Conservation (phyloP, 2,888 invertebrate species). For the Parnassius smintheus region DNA sequence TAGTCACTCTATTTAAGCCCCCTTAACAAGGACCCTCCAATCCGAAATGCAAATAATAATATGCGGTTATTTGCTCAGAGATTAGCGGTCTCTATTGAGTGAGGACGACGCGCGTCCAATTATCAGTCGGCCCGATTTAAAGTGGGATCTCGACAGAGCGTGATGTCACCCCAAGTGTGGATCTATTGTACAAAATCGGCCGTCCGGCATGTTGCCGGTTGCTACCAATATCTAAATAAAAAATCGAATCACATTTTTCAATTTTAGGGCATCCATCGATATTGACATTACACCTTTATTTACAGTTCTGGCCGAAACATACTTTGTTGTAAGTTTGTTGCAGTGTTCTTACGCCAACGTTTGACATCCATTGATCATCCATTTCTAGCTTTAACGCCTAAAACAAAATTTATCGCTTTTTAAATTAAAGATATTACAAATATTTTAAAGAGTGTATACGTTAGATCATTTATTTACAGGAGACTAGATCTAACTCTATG, state of each 20-base stretch:
- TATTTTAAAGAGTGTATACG: too few species aligned
- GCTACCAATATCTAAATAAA: constrained; percentile 3
- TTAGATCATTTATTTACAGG: too few species aligned
- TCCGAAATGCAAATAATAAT: constrained; percentile 39
- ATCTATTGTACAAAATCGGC: constrained; percentile 8
- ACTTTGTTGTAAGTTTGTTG: too few species aligned
- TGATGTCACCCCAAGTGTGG: constrained; percentile 18
- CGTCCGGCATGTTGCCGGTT: neutral
- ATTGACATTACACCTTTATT: too few species aligned
- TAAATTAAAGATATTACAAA: too few species aligned
- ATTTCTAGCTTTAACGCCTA: too few species aligned
- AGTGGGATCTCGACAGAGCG: constrained; percentile 16
- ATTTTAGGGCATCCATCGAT: neutral
- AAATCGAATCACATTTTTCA: neutral
- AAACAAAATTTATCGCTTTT: too few species aligned
- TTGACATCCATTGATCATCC: too few species aligned
- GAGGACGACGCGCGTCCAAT: constrained; percentile 40
- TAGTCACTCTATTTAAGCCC: constrained; percentile 31
- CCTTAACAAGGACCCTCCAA: constrained; percentile 34
- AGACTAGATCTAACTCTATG: too few species aligned
- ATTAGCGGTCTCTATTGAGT: constrained; percentile 37
- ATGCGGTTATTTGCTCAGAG: constrained; percentile 41
- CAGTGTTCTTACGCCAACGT: too few species aligned
- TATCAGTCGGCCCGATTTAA: constrained; percentile 30
- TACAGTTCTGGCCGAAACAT: too few species aligned